These are phyloP conservation scores for Pyrrhia umbra DNA, from an alignment of 2,888 invertebrate species.

Conservation along the genomic window DNA sequence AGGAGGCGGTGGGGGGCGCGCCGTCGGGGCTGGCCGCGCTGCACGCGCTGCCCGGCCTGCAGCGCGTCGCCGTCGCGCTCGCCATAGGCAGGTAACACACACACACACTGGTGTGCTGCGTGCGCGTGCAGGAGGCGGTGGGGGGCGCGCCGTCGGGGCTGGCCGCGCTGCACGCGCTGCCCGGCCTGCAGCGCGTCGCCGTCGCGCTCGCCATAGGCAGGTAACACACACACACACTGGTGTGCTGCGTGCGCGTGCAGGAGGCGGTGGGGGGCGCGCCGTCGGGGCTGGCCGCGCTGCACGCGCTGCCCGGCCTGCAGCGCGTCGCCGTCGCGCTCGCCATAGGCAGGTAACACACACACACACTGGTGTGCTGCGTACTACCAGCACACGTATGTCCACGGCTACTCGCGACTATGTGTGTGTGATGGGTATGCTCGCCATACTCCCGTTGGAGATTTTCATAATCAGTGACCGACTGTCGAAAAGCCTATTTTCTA, in stretches of 20 bases:
- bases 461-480: too few relatives aligned
- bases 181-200: constrained; percentile 93
- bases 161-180: constrained; percentile 92
- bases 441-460: too few relatives aligned
- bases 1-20: constrained; percentile 91
- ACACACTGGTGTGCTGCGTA: too few relatives aligned
- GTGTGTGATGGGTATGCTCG: too few relatives aligned
- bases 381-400: neutral
- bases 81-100: constrained; percentile 92
- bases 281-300: constrained; percentile 92
- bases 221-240: constrained; percentile 56
- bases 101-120: constrained; percentile 40
- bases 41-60: constrained; percentile 91
- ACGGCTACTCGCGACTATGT: too few relatives aligned
- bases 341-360: constrained; percentile 90
- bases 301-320: constrained; percentile 91
- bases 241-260: constrained; percentile 73
- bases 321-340: constrained; percentile 95
- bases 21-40: constrained; percentile 92
- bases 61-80: constrained; percentile 94
- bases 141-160: constrained; percentile 93
- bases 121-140: constrained; percentile 85
- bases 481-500: too few relatives aligned
- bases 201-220: constrained; percentile 94
- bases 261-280: constrained; percentile 92